Evolutionary conservation across 2,797 vertebrate species (phyloP).

Genomic region (Meda fulgida): DNA sequence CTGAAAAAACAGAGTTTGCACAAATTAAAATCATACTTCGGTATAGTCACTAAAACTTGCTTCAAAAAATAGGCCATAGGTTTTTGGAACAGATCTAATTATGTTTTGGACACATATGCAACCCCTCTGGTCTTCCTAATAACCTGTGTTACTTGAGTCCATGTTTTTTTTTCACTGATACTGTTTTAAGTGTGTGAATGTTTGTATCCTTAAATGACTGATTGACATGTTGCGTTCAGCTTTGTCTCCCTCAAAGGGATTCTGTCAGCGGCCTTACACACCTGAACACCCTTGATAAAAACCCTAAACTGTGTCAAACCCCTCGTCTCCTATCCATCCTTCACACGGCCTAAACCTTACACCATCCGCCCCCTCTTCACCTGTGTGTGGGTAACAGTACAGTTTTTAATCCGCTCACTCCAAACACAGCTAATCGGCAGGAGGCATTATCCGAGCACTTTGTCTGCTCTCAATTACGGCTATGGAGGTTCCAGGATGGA

Average conservation of each 20-base stretch:
- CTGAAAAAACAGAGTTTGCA: background rate
- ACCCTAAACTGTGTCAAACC: slow-evolving; percentile 42
- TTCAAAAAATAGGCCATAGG: background rate
- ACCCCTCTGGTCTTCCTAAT: background rate
- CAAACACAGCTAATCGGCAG: slow-evolving; percentile 32
- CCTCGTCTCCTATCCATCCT: slow-evolving; percentile 13
- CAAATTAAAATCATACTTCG: background rate
- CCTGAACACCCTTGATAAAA: slow-evolving; percentile 36
- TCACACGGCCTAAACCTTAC: slow-evolving; percentile 34
- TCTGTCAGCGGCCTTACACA: slow-evolving; percentile 37
- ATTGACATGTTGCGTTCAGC: slow-evolving; percentile 25
- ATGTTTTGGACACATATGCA: background rate
- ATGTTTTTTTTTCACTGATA: background rate
- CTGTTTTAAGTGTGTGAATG: slow-evolving; percentile 19
- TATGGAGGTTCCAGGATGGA: slow-evolving; percentile 66
- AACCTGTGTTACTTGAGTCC: background rate
- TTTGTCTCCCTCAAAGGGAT: slow-evolving; percentile 23
- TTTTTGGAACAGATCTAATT: background rate
- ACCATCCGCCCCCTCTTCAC: slow-evolving; percentile 38
- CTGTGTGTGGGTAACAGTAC: slow-evolving; percentile 42
- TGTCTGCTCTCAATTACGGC: slow-evolving; percentile 67
- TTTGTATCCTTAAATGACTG: slow-evolving; percentile 22
- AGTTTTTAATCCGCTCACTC: slow-evolving; percentile 46
- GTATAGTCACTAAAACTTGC: background rate
- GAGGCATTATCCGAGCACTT: slow-evolving; percentile 55